Evolutionary conservation across 1,140 invertebrate genomes (phyloP), one percentile per base, ranked within the genome.

Genomic region (Bombus cullumanus): DNA sequence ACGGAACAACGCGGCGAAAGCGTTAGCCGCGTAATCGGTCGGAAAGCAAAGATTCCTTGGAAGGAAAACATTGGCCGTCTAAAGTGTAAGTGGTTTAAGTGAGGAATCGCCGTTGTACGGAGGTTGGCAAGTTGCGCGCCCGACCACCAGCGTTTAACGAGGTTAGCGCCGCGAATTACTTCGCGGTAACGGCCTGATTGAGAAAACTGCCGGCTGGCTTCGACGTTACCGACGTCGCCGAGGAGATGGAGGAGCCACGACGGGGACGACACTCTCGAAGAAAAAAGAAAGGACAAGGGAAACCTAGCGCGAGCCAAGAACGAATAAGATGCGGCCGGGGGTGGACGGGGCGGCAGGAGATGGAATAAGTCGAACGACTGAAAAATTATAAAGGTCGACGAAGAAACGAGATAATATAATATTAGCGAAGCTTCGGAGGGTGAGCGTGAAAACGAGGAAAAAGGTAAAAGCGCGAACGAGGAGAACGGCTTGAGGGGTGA

Each of bases 391-490:
- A 94, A 94, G 91, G 88, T 90, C 90, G 92, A 92, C 90, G 92
- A 92, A 94, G 91, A 95, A 94, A 93, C 89, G 91, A 93, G 94
- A 93, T 95, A 95, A 95, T 95, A 95, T 92, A 95, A 95, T 95
- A 95, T 94, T 92, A 92, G 92, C 89, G 85, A 79, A 80, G 47
- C 74, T 75, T 59, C 68, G 75, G 39, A 75, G 80, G 57, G 47
- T 37, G 69, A 34, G n/a, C 18, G 39, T 25, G 53, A 72, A 57
- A 81, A 64, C 31, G 57, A 57, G 53, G 69, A 59, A 73, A 57
- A 69, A 28, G 41, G 66, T 31, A 79, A 83, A 34, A 83, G 64
- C 73, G 18, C 43, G 47, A 85, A 86, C 85, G 88, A 80, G 25
- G 86, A 73, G 57, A 59, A 39, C 37, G 79, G 74, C 68, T 84